A percentile compares a stretch with the other conserved stretches of the same genome.
Evolutionary conservation across 2,888 invertebrate species (phyloP).

Genomic region (Microplitis manilae): DNA sequence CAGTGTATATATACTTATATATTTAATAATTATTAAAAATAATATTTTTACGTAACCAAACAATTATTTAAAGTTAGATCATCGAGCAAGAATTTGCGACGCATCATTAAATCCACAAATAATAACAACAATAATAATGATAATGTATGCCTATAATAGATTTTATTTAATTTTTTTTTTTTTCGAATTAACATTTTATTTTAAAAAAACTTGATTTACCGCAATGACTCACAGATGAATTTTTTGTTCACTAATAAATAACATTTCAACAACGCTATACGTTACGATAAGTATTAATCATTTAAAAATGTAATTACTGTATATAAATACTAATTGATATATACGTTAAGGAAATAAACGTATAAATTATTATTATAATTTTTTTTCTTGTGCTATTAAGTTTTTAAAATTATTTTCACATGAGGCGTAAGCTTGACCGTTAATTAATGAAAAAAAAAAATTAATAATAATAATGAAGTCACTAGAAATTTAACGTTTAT

Average conservation of each 20-base stretch:
- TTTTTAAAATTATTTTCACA: background rate
- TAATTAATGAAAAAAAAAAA: background rate
- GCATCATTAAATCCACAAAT: too few relatives aligned
- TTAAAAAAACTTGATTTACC: background rate
- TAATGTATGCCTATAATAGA: too few relatives aligned
- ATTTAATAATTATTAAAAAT: too few relatives aligned
- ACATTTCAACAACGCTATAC: background rate
- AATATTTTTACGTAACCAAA: too few relatives aligned
- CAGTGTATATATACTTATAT: too few relatives aligned
- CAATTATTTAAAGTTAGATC: too few relatives aligned
- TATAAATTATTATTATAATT: background rate
- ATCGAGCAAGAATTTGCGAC: too few relatives aligned
- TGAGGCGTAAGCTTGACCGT: background rate
- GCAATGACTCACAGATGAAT: background rate
- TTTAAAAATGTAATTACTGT: constrained; percentile 1
- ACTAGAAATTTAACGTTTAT: background rate
- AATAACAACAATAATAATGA: too few relatives aligned
- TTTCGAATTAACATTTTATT: too few relatives aligned
- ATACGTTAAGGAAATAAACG: background rate
- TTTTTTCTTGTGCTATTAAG: background rate
- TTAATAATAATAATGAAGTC: background rate
- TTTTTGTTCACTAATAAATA: background rate
- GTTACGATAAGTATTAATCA: background rate
- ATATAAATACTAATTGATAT: constrained; percentile 1
- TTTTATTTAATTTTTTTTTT: too few relatives aligned